A percentile compares a stretch with the other conserved stretches of the same genome.
These are phyloP conservation scores for Hirtodrosophila cameraria DNA, from an alignment of 2,888 invertebrate species.

Conservation along the genomic window DNA sequence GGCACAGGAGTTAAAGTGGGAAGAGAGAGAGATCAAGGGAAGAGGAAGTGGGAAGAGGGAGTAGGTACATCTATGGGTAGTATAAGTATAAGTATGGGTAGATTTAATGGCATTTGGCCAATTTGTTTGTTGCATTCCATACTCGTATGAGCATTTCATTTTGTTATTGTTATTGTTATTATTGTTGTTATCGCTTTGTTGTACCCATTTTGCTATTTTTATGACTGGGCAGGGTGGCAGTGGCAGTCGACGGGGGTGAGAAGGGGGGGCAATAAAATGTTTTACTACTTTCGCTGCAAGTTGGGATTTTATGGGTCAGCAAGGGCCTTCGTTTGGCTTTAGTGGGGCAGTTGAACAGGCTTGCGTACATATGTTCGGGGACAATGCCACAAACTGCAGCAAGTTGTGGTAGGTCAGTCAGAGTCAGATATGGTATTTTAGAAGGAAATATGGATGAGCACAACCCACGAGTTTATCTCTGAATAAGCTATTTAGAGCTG, in stretches of 20 bases:
- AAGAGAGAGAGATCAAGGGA: background rate
- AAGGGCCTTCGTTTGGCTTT: slow-evolving; percentile 44
- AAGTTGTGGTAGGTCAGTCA: slow-evolving; percentile 54
- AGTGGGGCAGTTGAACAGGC: slow-evolving; percentile 37
- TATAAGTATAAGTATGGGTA: too few species aligned
- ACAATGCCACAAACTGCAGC: slow-evolving; percentile 31
- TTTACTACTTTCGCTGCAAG: slow-evolving; percentile 59
- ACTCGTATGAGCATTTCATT: slow-evolving; percentile 19
- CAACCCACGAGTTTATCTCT: too few species aligned
- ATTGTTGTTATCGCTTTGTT: slow-evolving; percentile 22
- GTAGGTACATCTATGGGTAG: background rate
- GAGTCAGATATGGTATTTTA: too few species aligned
- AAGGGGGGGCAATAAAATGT: slow-evolving; percentile 34
- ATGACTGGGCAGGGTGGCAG: too few species aligned
- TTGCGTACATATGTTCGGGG: slow-evolving; percentile 45
- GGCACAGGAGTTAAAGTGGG: slow-evolving; percentile 1
- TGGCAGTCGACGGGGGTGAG: background rate
- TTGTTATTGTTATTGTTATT: slow-evolving; percentile 15
- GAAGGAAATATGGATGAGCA: too few species aligned
- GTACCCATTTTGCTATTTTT: slow-evolving; percentile 61
- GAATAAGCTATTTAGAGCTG: too few species aligned
- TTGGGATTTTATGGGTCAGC: slow-evolving; percentile 60
- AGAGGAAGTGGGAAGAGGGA: background rate
- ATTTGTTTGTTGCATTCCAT: slow-evolving; percentile 17
- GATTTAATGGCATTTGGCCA: slow-evolving; percentile 5